Evolutionary conservation across 1,140 invertebrate species (phyloP).

Genomic region (Matsumurasca onukii): DNA sequence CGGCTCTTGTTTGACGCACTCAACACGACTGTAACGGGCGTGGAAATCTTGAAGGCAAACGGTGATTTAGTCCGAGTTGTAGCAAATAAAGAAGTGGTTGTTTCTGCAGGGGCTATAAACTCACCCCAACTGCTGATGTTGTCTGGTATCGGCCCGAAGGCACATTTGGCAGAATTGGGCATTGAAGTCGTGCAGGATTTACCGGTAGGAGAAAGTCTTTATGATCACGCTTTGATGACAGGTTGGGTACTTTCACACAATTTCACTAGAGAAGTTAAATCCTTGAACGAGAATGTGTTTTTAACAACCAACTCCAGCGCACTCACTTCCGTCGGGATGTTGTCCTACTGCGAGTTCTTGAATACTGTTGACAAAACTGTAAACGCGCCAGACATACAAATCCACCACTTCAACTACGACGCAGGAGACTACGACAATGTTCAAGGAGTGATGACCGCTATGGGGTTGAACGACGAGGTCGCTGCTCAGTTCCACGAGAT

Average conservation of each 20-base stretch:
- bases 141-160: constrained; percentile 32
- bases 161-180: constrained; percentile 23
- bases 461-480: constrained; percentile 16
- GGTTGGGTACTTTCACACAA: constrained; percentile 68
- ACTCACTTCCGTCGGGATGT: constrained; percentile 68
- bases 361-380: constrained; percentile 75
- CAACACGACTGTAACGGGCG: constrained; percentile 55
- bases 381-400: constrained; percentile 77
- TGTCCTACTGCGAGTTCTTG: constrained; percentile 77
- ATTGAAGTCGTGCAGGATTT: constrained; percentile 56
- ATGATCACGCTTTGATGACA: constrained; percentile 69
- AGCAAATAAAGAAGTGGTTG: constrained; percentile 34
- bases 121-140: constrained; percentile 33
- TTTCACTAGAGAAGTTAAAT: constrained; percentile 54
- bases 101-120: constrained; percentile 35
- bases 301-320: constrained; percentile 48
- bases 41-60: constrained; percentile 52
- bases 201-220: constrained; percentile 61
- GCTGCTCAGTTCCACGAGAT: not conserved
- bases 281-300: constrained; percentile 55
- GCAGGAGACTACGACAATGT: constrained; percentile 55
- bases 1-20: constrained; percentile 56
- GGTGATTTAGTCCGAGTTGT: constrained; percentile 40
- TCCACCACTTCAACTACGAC: constrained; percentile 76
- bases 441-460: not conserved